Conservation (phyloP, 2,113 vertebrate genomes). For the Synodontis membranacea region DNA sequence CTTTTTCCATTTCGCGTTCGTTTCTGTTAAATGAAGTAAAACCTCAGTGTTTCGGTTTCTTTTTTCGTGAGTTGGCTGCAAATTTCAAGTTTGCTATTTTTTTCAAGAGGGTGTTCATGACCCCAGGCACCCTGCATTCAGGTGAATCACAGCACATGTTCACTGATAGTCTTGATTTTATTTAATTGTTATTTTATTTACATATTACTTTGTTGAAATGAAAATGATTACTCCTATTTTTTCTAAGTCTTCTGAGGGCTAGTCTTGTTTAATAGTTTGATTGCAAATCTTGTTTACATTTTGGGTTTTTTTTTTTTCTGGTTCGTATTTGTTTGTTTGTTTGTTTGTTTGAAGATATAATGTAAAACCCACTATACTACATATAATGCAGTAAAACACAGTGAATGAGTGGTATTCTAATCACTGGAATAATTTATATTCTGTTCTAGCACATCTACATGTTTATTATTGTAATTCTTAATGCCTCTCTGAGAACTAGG, state of each 20-base stretch:
- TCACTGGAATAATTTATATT: neutral
- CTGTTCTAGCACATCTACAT: neutral
- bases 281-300: constrained; percentile 61
- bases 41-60: constrained; percentile 29
- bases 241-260: constrained; percentile 58
- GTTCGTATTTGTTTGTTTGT: constrained; percentile 5
- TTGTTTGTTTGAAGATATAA: constrained; percentile 47
- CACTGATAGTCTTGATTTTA: constrained; percentile 60
- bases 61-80: constrained; percentile 2
- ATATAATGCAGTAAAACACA: constrained; percentile 17
- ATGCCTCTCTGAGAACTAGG: constrained; percentile 18
- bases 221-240: constrained; percentile 53
- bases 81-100: neutral
- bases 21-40: constrained; percentile 35
- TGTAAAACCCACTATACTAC: constrained; percentile 50
- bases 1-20: neutral
- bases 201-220: constrained; percentile 64
- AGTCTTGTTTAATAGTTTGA: constrained; percentile 65
- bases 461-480: constrained; percentile 10
- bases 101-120: constrained; percentile 18
- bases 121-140: constrained; percentile 55
- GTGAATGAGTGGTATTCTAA: constrained; percentile 1
- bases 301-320: constrained; percentile 51
- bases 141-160: constrained; percentile 55
- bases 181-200: constrained; percentile 67